Evolutionary conservation across 2,113 vertebrate genomes (phyloP).

Genomic region (Pristiophorus japonicus): DNA sequence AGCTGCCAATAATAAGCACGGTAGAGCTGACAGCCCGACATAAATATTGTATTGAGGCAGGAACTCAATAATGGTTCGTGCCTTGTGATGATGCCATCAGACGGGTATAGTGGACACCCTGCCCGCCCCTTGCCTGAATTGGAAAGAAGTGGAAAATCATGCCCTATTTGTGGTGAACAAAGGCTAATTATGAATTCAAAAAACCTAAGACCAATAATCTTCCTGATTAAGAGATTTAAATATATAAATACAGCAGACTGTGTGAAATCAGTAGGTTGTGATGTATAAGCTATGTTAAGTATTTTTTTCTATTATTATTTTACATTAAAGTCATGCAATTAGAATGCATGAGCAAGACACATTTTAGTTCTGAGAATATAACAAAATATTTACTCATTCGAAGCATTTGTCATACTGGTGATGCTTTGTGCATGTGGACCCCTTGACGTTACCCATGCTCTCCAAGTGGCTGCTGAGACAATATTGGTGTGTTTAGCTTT

Average conservation of each 20-base stretch:
- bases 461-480: slow-evolving; percentile 52
- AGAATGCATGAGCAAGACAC: slow-evolving; percentile 16
- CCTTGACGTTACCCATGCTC: slow-evolving; percentile 28
- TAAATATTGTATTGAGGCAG: slow-evolving; percentile 20
- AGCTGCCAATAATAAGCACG: neutral
- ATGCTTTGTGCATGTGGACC: slow-evolving; percentile 25
- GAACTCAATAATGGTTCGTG: slow-evolving; percentile 27
- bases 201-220: neutral
- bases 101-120: neutral
- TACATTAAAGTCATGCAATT: neutral
- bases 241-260: neutral
- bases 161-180: slow-evolving; percentile 24
- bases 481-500: slow-evolving; percentile 53
- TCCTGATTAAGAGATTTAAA: neutral
- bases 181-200: slow-evolving; percentile 10
- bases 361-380: slow-evolving; percentile 13
- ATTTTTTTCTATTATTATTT: neutral
- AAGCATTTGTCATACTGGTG: slow-evolving; percentile 21
- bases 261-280: neutral
- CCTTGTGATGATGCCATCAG: slow-evolving; percentile 20
- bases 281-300: neutral
- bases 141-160: neutral
- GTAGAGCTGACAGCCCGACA: neutral
- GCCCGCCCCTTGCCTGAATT: neutral
- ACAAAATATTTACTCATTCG: slow-evolving; percentile 32